Evolutionary conservation across 2,113 vertebrate genomes (phyloP).

Genomic region (Pseudorectes ferrugineus): DNA sequence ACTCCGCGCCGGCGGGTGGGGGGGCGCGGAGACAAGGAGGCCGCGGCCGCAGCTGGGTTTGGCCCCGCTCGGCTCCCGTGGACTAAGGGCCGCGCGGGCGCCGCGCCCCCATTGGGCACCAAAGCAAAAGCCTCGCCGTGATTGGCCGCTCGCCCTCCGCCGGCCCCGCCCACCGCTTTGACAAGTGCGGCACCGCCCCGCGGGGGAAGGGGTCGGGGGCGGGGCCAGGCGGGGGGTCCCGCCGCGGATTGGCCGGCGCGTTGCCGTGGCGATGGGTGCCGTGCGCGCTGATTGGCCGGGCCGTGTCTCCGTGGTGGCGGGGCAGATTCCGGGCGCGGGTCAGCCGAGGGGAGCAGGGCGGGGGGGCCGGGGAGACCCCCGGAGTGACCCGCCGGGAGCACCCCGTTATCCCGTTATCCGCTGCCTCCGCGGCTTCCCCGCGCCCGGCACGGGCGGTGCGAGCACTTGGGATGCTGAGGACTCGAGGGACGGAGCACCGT

Average conservation of each 20-base stretch:
- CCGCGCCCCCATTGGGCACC: too few relatives aligned
- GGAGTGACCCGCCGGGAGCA: too few relatives aligned
- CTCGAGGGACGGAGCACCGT: not conserved
- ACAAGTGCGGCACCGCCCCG: too few relatives aligned
- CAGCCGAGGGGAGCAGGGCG: not conserved
- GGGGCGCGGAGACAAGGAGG: too few relatives aligned
- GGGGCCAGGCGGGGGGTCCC: not conserved
- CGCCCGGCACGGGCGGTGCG: rapidly evolving
- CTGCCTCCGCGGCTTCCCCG: rapidly evolving
- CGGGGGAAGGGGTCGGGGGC: too few relatives aligned
- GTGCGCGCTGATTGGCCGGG: conserved; percentile 25
- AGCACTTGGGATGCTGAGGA: rapidly evolving
- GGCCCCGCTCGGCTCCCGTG: too few relatives aligned
- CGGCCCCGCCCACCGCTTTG: too few relatives aligned
- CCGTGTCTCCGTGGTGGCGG: conserved; percentile 50
- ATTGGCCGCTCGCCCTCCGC: too few relatives aligned
- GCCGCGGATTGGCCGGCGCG: not conserved
- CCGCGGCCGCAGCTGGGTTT: too few relatives aligned
- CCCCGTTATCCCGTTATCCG: rapidly evolving
- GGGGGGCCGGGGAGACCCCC: not conserved
- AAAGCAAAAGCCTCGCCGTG: too few relatives aligned
- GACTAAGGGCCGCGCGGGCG: too few relatives aligned
- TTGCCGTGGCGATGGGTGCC: conserved; percentile 29
- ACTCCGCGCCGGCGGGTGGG: too few relatives aligned
- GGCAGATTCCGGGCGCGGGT: conserved; percentile 41